phyloP scores from a whole-genome alignment of 2,888 invertebrate genomes.

The Lepidochrysops patricia region DNA sequence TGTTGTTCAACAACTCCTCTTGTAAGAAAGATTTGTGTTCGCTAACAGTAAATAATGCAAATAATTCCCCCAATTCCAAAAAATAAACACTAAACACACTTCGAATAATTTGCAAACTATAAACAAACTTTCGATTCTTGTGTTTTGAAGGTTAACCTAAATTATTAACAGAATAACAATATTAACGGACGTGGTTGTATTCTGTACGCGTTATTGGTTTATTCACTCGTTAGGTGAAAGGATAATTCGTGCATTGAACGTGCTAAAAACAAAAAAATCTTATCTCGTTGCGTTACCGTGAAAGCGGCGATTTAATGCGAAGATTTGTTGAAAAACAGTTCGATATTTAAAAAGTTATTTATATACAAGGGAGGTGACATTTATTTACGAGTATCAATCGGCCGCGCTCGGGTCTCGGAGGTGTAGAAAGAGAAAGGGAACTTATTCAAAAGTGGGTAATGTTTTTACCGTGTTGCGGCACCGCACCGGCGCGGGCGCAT shows the following conservation, averaged over 20 bases:
- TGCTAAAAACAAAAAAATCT: neutral
- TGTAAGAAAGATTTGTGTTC: no score
- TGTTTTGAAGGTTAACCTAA: conserved; percentile 5
- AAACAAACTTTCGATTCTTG: neutral
- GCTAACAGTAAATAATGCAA: no score
- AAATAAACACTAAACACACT: no score
- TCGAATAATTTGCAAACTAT: neutral
- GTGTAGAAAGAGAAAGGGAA: conserved; percentile 73
- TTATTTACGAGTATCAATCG: conserved; percentile 29
- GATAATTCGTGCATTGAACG: conserved; percentile 39
- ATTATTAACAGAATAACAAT: neutral
- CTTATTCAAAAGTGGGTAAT: conserved; percentile 74
- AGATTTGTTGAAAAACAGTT: neutral
- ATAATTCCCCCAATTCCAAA: no score
- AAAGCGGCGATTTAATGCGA: neutral
- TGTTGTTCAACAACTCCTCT: no score
- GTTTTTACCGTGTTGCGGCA: conserved; percentile 64
- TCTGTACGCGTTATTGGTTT: neutral
- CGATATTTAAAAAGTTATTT: neutral
- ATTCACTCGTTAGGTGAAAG: conserved; percentile 43
- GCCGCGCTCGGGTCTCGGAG: conserved; percentile 50
- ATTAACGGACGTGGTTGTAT: neutral
- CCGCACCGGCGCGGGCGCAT: conserved; percentile 43
- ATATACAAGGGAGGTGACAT: conserved; percentile 7
- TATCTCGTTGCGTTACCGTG: neutral